Evolutionary conservation across 2,113 vertebrate species (phyloP), one percentile per base, ranked within the genome.

Genomic region (Blennius ocellaris): DNA sequence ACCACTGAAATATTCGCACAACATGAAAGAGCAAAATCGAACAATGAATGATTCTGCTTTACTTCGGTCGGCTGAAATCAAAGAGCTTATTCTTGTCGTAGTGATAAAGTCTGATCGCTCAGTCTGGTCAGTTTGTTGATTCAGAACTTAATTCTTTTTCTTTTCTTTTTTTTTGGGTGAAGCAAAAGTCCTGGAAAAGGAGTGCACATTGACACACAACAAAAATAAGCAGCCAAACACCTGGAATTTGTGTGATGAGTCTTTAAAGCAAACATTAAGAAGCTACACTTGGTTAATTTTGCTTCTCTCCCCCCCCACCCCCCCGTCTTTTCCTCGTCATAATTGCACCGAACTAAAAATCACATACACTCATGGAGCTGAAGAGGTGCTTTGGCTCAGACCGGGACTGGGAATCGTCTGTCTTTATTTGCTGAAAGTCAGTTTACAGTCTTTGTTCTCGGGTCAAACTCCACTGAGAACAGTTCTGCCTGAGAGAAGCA

Each of bases 401-500:
- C 57, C 5, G 58, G 59, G 48, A 41, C 52, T 6, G 58, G 66
- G 71, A 56, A 71, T 76, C 0, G 11, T 76, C 58, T 6, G 76
- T 73, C 21, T 30, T 59, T 65, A 64, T 72, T 78, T 65, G 73
- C 71, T 76, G n/a, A 82, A 73, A 17, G 55, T 71, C 8, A n/a
- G 14, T 76, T 71, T 73, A 60, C 61, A 75, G 50, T 69, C 73
- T 48, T 80, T 71, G 30, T 51, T 51, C 14, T 58, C 60, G 76
- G 47, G 52, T 58, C 71, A 6, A 61, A 44, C 21, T 63, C 80
- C 40, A 7, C 41, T 56, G 77, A 58, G 72, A 85, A 69, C 58
- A 66, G 79, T 72, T 86, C 74, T 81, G 92, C 87, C 90, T 92
- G 90, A 91, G 87, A 85, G 74, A 80, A 88, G 80, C 87, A 53